phyloP scores from a whole-genome alignment of 2,888 invertebrate species.

The Boloria selene region DNA sequence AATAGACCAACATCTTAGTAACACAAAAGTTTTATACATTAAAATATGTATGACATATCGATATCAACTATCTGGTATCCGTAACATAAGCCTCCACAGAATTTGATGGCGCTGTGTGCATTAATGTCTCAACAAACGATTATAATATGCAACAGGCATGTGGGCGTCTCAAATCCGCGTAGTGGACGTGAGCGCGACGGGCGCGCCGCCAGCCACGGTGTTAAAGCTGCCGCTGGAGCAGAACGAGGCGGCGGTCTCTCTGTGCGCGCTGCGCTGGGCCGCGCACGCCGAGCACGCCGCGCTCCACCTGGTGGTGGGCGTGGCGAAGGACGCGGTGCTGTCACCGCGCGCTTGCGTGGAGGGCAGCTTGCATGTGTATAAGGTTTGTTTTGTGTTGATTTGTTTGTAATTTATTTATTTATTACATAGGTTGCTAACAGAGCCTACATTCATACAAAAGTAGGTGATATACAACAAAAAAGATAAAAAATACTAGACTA shows the following conservation, averaged over 20 bases:
- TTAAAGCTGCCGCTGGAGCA: conserved; percentile 93
- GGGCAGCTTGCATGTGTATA: conserved; percentile 94
- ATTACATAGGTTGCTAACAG: no score
- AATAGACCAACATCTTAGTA: no score
- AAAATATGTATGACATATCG: no score
- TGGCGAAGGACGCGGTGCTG: conserved; percentile 94
- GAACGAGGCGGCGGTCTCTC: conserved; percentile 97
- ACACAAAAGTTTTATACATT: no score
- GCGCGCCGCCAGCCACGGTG: conserved; percentile 86
- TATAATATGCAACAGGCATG: conserved; percentile 83
- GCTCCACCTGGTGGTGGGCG: conserved; percentile 90
- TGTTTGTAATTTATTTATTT: no score
- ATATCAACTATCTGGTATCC: no score
- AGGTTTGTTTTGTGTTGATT: conserved; percentile 58
- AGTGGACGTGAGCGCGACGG: conserved; percentile 88
- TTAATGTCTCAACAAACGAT: no score
- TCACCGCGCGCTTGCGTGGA: conserved; percentile 92
- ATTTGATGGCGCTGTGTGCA: no score
- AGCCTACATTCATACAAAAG: no score
- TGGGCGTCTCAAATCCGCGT: conserved; percentile 97
- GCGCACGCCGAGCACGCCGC: conserved; percentile 71
- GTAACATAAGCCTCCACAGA: no score
- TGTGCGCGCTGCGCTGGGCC: conserved; percentile 91
- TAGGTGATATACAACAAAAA: no score
- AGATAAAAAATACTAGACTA: no score